Evolutionary conservation across 2,113 vertebrate genomes (phyloP), one percentile per base, ranked within the genome.

Genomic region (Amphilophus citrinellus): DNA sequence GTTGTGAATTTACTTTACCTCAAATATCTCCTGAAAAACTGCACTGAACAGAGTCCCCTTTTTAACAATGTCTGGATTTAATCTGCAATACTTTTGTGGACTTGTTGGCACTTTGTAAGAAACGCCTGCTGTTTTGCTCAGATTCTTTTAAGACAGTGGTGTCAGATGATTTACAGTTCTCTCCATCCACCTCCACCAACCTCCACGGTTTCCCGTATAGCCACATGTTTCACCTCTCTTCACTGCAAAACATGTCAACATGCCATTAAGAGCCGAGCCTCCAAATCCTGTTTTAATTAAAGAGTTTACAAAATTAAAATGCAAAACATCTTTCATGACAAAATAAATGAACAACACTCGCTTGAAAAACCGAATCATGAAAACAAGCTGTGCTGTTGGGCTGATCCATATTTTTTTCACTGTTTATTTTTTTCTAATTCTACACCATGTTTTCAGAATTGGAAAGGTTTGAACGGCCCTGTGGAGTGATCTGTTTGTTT

Each of bases 41-140:
- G 20, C 6, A 32, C 13, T 53, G 66, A 50, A 5, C 17, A 50
- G 0, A 17, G 47, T 53, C 66, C 14, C 24, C 30, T 61, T 73
- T 71, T n/a, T 2, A 14, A 60, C 13, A 44, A 65, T 5, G 37
- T 82, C 61, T 71, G 66, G 75, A 68, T 76, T 58, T 53, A 10
- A 77, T 73, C 14, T 8, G 22, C 15, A 9, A 35, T 22, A 4
- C 18, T 68, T 63, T 59, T 50, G 15, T 18, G 9, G 42, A 37
- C 32, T 81, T 76, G 61, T 76, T 85, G 60, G n/a, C 20, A 30
- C 66, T 82, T 90, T 32, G 53, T 42, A 53, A 56, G 75, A 89
- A 60, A 73, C 24, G 10, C 15, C n/a, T 14, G 37, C 83, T 18
- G 39, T 22, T 61, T 50, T 18, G 6, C 24, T 47, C 57, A 5